These are phyloP conservation scores for Hermaeophaga mercurialis DNA, from an alignment of 2,888 invertebrate genomes.

Conservation along the genomic window DNA sequence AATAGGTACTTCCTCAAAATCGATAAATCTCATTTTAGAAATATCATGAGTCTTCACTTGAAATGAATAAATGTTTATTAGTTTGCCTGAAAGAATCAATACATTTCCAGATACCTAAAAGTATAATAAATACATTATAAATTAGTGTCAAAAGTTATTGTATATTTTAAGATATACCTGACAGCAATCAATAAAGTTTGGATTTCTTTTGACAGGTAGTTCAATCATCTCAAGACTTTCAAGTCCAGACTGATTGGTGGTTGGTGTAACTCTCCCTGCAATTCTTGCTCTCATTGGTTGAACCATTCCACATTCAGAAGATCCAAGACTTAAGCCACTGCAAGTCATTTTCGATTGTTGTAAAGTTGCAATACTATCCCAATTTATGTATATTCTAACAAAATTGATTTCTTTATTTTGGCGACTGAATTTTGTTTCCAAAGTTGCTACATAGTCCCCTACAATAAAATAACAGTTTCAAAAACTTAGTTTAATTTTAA, in stretches of 20 bases:
- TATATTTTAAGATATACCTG: too few relatives aligned
- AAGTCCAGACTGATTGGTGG: constrained; percentile 66
- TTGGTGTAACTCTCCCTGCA: constrained; percentile 76
- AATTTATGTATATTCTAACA: constrained; percentile 76
- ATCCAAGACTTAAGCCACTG: constrained; percentile 54
- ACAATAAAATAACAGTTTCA: constrained; percentile 32
- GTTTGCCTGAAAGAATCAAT: constrained; percentile 56
- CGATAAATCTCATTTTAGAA: constrained; percentile 70
- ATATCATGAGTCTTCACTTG: constrained; percentile 70
- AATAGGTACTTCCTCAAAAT: constrained; percentile 71
- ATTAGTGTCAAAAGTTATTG: constrained; percentile 1
- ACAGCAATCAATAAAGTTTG: constrained; percentile 68
- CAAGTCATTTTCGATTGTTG: constrained; percentile 58
- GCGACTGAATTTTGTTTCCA: constrained; percentile 65
- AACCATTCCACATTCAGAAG: constrained; percentile 57
- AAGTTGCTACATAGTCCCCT: constrained; percentile 70
- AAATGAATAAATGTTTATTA: constrained; percentile 63
- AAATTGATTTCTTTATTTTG: constrained; percentile 60
- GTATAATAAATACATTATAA: constrained; percentile 8
- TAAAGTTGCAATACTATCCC: constrained; percentile 64
- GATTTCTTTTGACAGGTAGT: constrained; percentile 66
- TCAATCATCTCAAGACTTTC: constrained; percentile 74
- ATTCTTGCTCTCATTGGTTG: constrained; percentile 71
- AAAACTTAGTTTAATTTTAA: background rate
- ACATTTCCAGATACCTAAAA: constrained; percentile 54